Conservation (phyloP, 2,113 vertebrate species). For the Dromiciops gliroides region DNA sequence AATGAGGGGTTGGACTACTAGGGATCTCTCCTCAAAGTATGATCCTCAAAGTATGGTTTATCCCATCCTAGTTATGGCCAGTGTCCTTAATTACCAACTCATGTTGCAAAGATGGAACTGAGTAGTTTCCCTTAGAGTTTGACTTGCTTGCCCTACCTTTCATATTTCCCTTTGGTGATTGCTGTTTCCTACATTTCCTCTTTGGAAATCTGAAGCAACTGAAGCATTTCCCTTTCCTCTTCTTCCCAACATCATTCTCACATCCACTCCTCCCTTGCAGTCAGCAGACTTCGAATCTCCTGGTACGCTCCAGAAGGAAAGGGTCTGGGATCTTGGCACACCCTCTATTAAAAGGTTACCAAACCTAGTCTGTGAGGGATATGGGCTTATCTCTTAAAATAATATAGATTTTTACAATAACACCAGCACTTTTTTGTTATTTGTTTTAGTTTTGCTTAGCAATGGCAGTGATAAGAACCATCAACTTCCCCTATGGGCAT, state of each 20-base stretch:
- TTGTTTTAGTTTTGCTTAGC: not conserved
- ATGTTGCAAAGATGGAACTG: not conserved
- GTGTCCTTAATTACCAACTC: not conserved
- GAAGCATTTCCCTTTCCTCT: not conserved
- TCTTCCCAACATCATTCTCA: not conserved
- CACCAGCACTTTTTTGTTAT: not conserved
- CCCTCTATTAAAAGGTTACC: not conserved
- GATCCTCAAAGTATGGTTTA: not conserved
- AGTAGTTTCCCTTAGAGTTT: not conserved
- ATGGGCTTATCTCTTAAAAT: not conserved
- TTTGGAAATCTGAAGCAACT: not conserved
- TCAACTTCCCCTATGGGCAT: not conserved
- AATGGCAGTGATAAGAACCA: not conserved
- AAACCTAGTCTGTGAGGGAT: no score
- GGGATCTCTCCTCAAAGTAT: not conserved
- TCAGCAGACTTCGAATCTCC: no score
- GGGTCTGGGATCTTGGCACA: not conserved
- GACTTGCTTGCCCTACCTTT: not conserved
- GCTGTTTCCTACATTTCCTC: not conserved
- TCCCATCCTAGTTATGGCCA: not conserved
- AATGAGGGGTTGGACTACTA: not conserved
- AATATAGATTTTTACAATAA: not conserved
- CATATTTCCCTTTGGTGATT: not conserved
- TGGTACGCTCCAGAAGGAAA: not conserved
- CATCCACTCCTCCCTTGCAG: not conserved